A percentile compares a stretch with the other conserved stretches of the same genome.
Evolutionary conservation across 2,888 invertebrate species (phyloP).

Genomic region (Caenorhabditis becei): DNA sequence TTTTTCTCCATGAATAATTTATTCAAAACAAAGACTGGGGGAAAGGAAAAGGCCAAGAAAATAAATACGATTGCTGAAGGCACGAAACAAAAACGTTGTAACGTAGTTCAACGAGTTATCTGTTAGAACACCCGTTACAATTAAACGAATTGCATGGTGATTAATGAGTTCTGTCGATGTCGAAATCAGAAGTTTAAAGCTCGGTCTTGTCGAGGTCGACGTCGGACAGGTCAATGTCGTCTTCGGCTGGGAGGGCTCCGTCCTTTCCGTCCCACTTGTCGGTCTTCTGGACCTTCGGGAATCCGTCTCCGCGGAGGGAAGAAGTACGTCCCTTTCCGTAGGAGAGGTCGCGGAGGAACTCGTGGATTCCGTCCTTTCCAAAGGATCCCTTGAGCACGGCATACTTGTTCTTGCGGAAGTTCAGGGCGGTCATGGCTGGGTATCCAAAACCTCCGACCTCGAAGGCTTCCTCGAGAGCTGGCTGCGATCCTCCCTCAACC

Average conservation of each 20-base stretch:
- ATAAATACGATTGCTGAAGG: conserved; percentile 39
- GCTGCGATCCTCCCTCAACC: conserved; percentile 93
- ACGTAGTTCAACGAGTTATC: conserved; percentile 55
- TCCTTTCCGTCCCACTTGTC: conserved; percentile 84
- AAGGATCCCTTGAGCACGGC: conserved; percentile 94
- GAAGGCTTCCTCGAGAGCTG: conserved; percentile 90
- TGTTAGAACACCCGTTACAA: conserved; percentile 60
- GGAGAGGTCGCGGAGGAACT: conserved; percentile 94
- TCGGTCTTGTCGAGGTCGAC: conserved; percentile 82
- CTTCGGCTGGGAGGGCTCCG: conserved; percentile 82
- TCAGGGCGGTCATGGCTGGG: conserved; percentile 97
- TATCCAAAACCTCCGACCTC: conserved; percentile 99
- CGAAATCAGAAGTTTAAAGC: conserved; percentile 64
- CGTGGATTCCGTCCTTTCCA: conserved; percentile 90
- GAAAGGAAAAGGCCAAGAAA: neutral
- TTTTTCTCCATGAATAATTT: conserved; percentile 22
- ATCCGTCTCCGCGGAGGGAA: conserved; percentile 88
- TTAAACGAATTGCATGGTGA: conserved; percentile 52
- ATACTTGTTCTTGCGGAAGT: conserved; percentile 96
- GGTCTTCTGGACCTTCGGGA: conserved; percentile 82
- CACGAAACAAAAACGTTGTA: conserved; percentile 37
- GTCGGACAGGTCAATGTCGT: conserved; percentile 83
- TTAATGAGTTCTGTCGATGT: conserved; percentile 34
- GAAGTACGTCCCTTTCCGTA: conserved; percentile 94
- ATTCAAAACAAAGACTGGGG: conserved; percentile 18